Percentiles rank a stretch among this genome's conserved stretches.
Evolutionary conservation across 2,797 vertebrate species (phyloP).

Genomic region (Delichon dasypus): DNA sequence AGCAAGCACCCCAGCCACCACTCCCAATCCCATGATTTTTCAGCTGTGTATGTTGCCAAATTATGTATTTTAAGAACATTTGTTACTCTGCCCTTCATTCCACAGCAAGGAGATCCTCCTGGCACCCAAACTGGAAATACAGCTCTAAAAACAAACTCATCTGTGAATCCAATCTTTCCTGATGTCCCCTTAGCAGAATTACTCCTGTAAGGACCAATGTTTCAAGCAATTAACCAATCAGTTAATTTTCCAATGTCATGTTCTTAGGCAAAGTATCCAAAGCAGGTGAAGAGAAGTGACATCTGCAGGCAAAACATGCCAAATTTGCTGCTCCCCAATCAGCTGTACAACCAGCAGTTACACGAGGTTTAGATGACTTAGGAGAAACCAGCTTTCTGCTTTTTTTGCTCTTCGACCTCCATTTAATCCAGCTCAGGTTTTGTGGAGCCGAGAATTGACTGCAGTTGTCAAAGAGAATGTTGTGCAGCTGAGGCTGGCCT

Average conservation of each 20-base stretch:
- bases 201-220: background rate
- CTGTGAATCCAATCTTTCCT: background rate
- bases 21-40: background rate
- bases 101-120: background rate
- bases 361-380: background rate
- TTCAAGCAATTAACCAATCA: constrained; percentile 43
- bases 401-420: background rate
- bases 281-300: constrained; percentile 33
- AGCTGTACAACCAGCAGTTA: background rate
- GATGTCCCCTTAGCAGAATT: background rate
- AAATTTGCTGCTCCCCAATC: background rate
- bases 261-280: constrained; percentile 25
- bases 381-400: background rate
- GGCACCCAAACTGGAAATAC: background rate
- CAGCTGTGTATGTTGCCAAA: background rate
- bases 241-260: constrained; percentile 13
- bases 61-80: background rate
- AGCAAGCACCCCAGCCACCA: background rate
- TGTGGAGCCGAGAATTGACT: background rate
- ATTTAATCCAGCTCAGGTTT: background rate
- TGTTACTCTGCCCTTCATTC: background rate
- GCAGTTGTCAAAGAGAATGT: background rate
- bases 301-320: constrained; percentile 37
- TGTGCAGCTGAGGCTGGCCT: background rate
- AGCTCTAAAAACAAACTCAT: constrained; percentile 13